Conservation (phyloP, 2,797 vertebrate species). For the Psittacula derbiana region DNA sequence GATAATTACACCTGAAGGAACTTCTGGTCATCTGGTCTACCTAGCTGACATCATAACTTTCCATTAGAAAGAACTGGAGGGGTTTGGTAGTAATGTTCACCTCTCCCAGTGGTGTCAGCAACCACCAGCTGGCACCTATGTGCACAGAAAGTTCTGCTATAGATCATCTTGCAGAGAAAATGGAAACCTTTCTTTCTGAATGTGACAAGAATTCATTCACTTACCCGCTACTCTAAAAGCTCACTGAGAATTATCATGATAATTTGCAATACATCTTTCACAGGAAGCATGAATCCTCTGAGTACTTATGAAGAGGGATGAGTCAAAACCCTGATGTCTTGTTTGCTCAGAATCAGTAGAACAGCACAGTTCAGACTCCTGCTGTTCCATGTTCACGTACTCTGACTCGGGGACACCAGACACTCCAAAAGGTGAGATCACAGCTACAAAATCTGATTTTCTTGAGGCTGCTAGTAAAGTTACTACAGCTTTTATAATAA, state of each 20-base stretch:
- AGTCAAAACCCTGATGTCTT: background rate
- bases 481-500: background rate
- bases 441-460: fast-evolving
- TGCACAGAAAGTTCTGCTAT: background rate
- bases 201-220: background rate
- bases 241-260: fast-evolving
- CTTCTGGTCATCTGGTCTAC: background rate
- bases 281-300: background rate
- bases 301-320: background rate
- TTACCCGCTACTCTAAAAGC: background rate
- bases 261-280: fast-evolving
- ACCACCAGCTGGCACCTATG: background rate
- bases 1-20: background rate
- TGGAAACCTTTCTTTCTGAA: background rate
- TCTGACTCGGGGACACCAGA: background rate
- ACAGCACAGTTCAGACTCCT: background rate
- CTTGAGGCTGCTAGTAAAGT: background rate
- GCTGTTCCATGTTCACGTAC: fast-evolving
- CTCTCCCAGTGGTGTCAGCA: background rate
- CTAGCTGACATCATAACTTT: fast-evolving
- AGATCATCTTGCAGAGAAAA: background rate
- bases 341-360: background rate
- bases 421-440: fast-evolving
- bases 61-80: background rate
- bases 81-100: background rate